Conservation (phyloP, 2,113 vertebrate species). For the Lagopus leucura region DNA sequence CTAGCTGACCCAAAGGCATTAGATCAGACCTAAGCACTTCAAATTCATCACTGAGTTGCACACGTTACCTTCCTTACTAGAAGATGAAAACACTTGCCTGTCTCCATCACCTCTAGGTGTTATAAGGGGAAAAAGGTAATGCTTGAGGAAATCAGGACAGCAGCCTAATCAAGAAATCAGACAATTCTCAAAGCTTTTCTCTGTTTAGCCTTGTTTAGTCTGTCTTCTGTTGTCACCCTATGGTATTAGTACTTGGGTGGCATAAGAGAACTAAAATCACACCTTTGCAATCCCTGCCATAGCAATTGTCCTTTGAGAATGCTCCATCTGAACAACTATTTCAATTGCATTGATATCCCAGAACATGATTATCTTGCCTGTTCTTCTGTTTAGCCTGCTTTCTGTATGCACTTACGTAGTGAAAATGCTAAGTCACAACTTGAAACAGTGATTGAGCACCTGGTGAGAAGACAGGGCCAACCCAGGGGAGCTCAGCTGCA, state of each 20-base stretch:
- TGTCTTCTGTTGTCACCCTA: neutral
- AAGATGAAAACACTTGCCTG: rapidly evolving
- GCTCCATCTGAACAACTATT: neutral
- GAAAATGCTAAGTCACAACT: too few species aligned
- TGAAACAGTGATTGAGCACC: too few species aligned
- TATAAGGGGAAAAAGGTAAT: neutral
- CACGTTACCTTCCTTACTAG: neutral
- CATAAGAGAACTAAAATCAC: neutral
- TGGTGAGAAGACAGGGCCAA: too few species aligned
- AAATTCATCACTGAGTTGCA: neutral
- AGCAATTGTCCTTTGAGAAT: neutral
- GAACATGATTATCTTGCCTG: neutral
- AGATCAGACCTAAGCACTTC: neutral
- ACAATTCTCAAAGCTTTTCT: slow-evolving; percentile 5
- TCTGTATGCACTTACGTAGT: neutral
- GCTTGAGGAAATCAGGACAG: neutral
- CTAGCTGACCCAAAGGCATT: neutral
- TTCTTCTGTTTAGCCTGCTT: neutral
- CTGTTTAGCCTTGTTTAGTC: neutral
- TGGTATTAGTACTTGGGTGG: neutral
- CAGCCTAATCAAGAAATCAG: slow-evolving; percentile 9
- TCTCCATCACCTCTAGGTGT: neutral
- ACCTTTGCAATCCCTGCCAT: neutral
- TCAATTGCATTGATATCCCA: neutral
- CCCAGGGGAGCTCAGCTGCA: too few species aligned